These are phyloP conservation scores for Euproctis similis DNA, from an alignment of 2,888 invertebrate genomes.

Conservation along the genomic window DNA sequence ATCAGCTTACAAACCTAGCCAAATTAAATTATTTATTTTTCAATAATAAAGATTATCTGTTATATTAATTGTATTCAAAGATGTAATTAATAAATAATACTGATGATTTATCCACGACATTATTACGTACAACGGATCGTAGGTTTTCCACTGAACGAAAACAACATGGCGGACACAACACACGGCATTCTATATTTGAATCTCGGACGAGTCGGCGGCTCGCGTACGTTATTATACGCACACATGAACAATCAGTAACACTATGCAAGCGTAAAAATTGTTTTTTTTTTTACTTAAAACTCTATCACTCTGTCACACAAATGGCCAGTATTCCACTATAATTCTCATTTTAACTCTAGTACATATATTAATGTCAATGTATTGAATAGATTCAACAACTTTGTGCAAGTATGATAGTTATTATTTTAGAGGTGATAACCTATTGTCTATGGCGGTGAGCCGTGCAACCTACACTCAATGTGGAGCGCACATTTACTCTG, in stretches of 20 bases:
- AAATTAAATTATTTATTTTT: no score
- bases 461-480: conserved; percentile 33
- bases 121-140: conserved; percentile 60
- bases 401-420: no score
- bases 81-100: no score
- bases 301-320: conserved; percentile 37
- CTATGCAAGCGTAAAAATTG: conserved; percentile 65
- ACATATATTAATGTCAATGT: no score
- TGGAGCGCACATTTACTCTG: conserved; percentile 28
- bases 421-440: conserved; percentile 32
- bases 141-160: conserved; percentile 71
- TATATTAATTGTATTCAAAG: no score
- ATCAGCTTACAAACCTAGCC: no score
- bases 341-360: no score
- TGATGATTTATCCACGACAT: conserved; percentile 48
- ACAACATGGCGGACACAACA: conserved; percentile 74
- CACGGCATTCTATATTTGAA: conserved; percentile 75
- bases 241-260: conserved; percentile 72
- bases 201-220: conserved; percentile 75
- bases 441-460: conserved; percentile 30
- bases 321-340: conserved; percentile 29
- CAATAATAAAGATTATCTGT: no score
- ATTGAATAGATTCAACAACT: no score
- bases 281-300: no score
- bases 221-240: conserved; percentile 76